A percentile compares a stretch with the other conserved stretches of the same genome.
Conservation (phyloP, 2,797 vertebrate species). For the Enteromius afrohamiltoni region DNA sequence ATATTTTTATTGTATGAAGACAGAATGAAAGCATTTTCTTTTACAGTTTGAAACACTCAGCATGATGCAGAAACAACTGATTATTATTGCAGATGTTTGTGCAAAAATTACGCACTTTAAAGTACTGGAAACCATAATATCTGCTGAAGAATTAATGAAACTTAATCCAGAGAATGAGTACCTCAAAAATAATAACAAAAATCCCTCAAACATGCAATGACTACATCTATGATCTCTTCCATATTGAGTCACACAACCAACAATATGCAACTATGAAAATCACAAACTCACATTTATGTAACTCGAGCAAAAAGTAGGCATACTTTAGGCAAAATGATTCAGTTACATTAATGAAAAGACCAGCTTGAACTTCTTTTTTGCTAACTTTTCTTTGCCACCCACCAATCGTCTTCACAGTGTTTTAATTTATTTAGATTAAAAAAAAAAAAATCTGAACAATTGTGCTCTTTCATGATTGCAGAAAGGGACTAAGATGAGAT, state of each 20-base stretch:
- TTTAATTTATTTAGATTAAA: neutral
- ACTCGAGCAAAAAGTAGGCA: neutral
- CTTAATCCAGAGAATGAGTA: neutral
- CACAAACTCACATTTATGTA: neutral
- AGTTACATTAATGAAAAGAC: neutral
- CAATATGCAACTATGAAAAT: slow-evolving; percentile 6
- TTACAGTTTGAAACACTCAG: neutral
- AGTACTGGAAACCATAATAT: neutral
- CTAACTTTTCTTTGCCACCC: slow-evolving; percentile 13
- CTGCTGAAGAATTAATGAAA: neutral
- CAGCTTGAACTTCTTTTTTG: neutral
- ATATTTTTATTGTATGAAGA: too few species aligned
- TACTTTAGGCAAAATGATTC: neutral
- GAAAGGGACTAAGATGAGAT: slow-evolving; percentile 55
- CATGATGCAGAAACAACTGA: neutral
- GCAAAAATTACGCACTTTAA: neutral
- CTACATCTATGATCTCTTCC: neutral
- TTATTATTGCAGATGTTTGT: neutral
- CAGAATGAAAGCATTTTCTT: neutral
- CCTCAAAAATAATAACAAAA: neutral
- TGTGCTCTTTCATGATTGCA: slow-evolving; percentile 60
- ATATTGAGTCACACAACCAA: neutral
- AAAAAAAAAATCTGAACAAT: slow-evolving; percentile 53
- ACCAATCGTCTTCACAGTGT: slow-evolving; percentile 1
- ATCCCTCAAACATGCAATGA: neutral